phyloP scores from a whole-genome alignment of 2,888 invertebrate genomes.

The Pecten maximus region DNA sequence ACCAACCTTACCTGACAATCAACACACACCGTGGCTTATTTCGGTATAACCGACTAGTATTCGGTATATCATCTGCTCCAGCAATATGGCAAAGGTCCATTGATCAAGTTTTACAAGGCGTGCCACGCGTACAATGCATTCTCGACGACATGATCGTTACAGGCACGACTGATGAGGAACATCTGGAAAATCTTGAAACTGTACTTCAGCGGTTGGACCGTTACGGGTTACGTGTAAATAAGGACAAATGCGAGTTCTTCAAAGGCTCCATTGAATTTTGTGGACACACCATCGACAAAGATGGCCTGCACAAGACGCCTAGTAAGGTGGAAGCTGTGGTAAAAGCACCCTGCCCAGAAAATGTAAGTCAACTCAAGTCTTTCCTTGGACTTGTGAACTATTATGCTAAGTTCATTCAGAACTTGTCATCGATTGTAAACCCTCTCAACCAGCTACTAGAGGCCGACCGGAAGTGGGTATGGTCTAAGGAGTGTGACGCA shows the following conservation, averaged over 20 bases:
- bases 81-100: constrained; percentile 43
- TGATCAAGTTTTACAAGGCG: constrained; percentile 45
- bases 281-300: constrained; percentile 44
- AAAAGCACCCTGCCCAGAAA: too few species aligned
- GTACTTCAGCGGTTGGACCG: constrained; percentile 40
- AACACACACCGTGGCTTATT: constrained; percentile 46
- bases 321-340: constrained; percentile 41
- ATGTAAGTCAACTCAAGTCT: too few species aligned
- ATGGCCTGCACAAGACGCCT: constrained; percentile 42
- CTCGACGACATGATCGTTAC: constrained; percentile 49
- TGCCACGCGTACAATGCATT: constrained; percentile 43
- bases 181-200: constrained; percentile 41
- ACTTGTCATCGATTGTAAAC: constrained; percentile 47
- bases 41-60: constrained; percentile 42
- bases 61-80: constrained; percentile 43
- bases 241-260: constrained; percentile 43
- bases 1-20: neutral
- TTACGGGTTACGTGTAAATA: constrained; percentile 44
- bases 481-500: constrained; percentile 34
- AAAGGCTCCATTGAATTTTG: constrained; percentile 42
- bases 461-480: too few species aligned
- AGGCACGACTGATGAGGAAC: constrained; percentile 38
- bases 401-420: constrained; percentile 46
- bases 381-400: too few species aligned
- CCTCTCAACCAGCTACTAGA: constrained; percentile 38